Base-by-base conservation (phyloP, 2,797 vertebrate genomes). In the Bradypodion ventrale region DNA sequence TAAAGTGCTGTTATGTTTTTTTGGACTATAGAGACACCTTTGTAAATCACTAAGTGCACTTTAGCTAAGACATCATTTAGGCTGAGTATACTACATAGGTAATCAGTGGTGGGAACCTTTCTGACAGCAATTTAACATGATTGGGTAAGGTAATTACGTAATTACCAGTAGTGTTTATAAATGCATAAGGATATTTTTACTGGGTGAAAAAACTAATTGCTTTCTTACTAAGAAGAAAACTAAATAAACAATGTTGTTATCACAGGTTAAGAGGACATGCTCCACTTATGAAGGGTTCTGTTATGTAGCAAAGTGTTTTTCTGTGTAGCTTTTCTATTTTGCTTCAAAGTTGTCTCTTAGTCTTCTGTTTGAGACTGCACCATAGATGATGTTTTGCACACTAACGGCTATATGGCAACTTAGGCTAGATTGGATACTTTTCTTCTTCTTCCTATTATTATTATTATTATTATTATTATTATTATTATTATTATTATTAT, bases 141-240 rank as follows among this genome's bases (percentile, higher is more conserved):
- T 97, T 97, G 96, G 96, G 95, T 95, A 94, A 96, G 95, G 96
- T 95, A 96, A 96, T 98, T 98, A 96, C 96, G 95, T 96, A 96
- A 97, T 97, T 97, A 97, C 96, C 94, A 95, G 95, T 96, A 96
- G 93, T 95, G 94, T 94, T 95, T 97, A 96, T 97, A 95, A 96
- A 94, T 95, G 93, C 92, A 95, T 90, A 93, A 94, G 94, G 96
- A 96, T 97, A 96, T 97, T 97, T 98, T 97, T 97, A 97, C 96
- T 95, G 95, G 96, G 74, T 2, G 95, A 94, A 94, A 95, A 88
- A 49, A 29, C 94, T 96, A 98, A 98, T 97, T 97, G 95, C 96
- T 94, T 95, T 94, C 94, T 97, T 96, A 97, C 94, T 95, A 94
- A 95, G 94, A 95, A 91, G 89, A 94, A 91, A 89, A 90, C 91